phyloP scores from a whole-genome alignment of 2,113 vertebrate species.

The Xenopus laevis region DNA sequence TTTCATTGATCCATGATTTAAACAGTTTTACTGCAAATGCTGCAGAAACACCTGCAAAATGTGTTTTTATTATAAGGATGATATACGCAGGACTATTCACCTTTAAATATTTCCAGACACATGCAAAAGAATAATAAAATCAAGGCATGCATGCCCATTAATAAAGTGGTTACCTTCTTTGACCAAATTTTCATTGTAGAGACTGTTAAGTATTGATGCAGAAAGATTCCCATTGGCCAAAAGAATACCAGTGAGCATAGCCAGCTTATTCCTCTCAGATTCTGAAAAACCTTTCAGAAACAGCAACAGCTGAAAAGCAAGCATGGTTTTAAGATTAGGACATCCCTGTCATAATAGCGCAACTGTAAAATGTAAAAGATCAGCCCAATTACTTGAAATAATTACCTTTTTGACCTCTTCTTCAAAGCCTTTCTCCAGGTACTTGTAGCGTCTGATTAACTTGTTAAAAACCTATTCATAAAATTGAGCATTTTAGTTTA shows the following conservation, averaged over 20 bases:
- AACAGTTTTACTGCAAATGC: slow-evolving; percentile 98
- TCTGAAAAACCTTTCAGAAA: slow-evolving; percentile 97
- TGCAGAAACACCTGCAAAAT: slow-evolving; percentile 84
- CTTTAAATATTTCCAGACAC: no score
- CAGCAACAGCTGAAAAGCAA: slow-evolving; percentile 81
- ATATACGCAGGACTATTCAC: no score
- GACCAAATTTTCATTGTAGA: slow-evolving; percentile 96
- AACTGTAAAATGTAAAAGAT: no score
- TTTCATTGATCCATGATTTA: slow-evolving; percentile 97
- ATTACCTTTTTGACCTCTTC: slow-evolving; percentile 98
- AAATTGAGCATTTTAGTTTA: no score
- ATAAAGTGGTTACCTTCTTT: slow-evolving; percentile 80
- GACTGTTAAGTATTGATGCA: slow-evolving; percentile 93
- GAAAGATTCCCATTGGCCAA: slow-evolving; percentile 94
- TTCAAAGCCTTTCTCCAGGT: slow-evolving; percentile 99
- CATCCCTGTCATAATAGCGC: no score
- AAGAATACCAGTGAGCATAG: slow-evolving; percentile 96
- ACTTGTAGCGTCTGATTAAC: slow-evolving; percentile 98
- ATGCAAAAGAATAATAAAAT: no score
- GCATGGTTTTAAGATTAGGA: not conserved
- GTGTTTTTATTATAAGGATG: no score
- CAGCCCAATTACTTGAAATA: no score
- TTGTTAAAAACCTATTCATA: slow-evolving; percentile 93
- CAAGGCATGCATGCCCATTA: no score
- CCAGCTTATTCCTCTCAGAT: slow-evolving; percentile 96